Evolutionary conservation across 1,140 invertebrate genomes (phyloP), one percentile per base, ranked within the genome.

Genomic region (Listronotus bonariensis): DNA sequence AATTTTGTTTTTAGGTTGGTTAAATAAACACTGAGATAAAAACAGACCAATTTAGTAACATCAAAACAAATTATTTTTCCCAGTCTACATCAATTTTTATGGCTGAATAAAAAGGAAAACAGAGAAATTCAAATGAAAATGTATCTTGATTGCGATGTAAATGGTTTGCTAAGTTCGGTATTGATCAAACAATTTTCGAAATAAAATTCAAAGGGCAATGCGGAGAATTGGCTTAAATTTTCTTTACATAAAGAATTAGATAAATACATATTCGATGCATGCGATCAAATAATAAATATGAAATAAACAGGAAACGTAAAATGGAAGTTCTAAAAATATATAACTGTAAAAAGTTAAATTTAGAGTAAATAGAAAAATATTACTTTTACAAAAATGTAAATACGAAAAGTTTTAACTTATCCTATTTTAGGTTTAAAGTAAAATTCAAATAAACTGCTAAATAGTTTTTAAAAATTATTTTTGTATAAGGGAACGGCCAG

Each of bases 81-180:
- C 45, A 41, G 57, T 31, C 32, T 60, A 51, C 40, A 49, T 34
- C 57, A 60, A 60, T 60, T 60, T 60, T 15, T 40, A 10, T 40
- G 32, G 32, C 45, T 51, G 57, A 60, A 60, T 60, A 36, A 32
- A 40, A 49, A 49, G 57, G 34, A 60, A 58, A 60, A 60, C 49
- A 60, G 46, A 46, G 46, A 51, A 45, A 60, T 62, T 54, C 20
- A 48, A 62, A 54, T 54, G 60, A 53, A 62, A 54, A 62, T 62
- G 49, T 55, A 46, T 55, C 60, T 62, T 60, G 45, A 62, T 62
- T 62, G 49, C 60, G 38, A 62, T 62, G 60, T 45, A 62, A 62
- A 62, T 62, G 26, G 60, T 45, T 62, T 54, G 49, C 36, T 38
- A 62, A 48, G 41, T 53, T 49, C 40, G 12, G 32, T 62, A 62